These are phyloP conservation scores for Macroglossus sobrinus DNA, from an alignment of 2,113 vertebrate genomes.

Conservation along the genomic window DNA sequence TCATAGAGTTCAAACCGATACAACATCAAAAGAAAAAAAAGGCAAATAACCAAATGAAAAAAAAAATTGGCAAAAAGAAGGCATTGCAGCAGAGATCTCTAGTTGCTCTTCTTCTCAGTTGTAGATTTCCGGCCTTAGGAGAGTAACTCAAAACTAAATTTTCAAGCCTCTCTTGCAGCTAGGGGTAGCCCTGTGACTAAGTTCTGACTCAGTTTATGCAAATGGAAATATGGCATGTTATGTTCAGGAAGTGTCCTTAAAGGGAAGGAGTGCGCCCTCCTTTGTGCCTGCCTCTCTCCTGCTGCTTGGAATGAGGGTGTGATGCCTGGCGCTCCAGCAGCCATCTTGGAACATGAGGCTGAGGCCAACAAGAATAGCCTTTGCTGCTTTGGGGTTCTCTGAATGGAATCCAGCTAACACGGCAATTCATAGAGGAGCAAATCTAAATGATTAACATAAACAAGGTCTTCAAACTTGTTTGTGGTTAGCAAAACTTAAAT, in stretches of 20 bases:
- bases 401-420: neutral
- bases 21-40: neutral
- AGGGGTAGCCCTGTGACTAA: neutral
- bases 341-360: neutral
- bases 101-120: neutral
- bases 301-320: neutral
- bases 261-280: neutral
- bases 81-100: neutral
- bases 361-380: neutral
- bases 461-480: neutral
- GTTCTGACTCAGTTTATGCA: neutral
- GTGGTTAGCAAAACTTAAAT: neutral
- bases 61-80: neutral
- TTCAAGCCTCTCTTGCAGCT: neutral
- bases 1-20: neutral
- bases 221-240: neutral
- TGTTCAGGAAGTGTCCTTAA: neutral
- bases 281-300: neutral
- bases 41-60: neutral
- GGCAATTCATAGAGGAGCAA: neutral
- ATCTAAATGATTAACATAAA: neutral
- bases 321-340: neutral
- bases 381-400: neutral
- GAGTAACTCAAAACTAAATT: neutral
- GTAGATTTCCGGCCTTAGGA: neutral